Percentiles rank a stretch among this genome's conserved stretches.
Evolutionary conservation across 2,888 invertebrate genomes (phyloP).

Genomic region (Eupithecia inturbata): DNA sequence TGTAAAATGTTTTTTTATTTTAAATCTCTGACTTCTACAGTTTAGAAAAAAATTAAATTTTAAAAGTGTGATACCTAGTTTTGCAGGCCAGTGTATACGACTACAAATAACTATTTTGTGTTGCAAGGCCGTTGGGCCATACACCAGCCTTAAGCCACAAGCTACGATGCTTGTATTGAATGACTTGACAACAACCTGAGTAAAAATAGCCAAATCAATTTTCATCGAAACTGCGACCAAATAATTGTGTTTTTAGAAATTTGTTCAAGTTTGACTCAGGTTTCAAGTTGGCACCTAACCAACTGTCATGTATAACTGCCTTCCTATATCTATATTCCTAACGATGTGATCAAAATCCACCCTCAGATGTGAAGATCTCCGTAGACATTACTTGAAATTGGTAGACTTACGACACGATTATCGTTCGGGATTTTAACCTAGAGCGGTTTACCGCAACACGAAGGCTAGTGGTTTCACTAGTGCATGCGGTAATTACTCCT

Average conservation of each 20-base stretch:
- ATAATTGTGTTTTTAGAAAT: neutral
- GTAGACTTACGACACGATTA: neutral
- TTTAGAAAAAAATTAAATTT: no score
- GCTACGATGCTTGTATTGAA: neutral
- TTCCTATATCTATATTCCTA: neutral
- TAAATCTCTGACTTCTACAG: no score
- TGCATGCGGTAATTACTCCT: conserved; percentile 7
- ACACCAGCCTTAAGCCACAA: no score
- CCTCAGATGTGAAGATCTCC: neutral
- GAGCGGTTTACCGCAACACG: conserved; percentile 15
- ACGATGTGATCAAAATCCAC: neutral
- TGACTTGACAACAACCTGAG: neutral
- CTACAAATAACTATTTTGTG: no score
- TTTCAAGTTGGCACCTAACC: neutral
- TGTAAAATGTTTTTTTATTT: no score
- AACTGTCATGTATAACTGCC: no score
- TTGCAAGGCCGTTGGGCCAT: no score
- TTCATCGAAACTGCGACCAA: neutral
- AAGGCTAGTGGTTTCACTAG: conserved; percentile 9
- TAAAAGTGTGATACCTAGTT: no score
- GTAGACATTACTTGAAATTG: neutral
- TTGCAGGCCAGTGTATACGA: no score
- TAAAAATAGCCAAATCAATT: neutral
- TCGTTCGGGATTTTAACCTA: neutral
- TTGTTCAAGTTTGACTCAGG: neutral